Conservation (phyloP, 2,888 invertebrate species). For the Chelonus formosanus region DNA sequence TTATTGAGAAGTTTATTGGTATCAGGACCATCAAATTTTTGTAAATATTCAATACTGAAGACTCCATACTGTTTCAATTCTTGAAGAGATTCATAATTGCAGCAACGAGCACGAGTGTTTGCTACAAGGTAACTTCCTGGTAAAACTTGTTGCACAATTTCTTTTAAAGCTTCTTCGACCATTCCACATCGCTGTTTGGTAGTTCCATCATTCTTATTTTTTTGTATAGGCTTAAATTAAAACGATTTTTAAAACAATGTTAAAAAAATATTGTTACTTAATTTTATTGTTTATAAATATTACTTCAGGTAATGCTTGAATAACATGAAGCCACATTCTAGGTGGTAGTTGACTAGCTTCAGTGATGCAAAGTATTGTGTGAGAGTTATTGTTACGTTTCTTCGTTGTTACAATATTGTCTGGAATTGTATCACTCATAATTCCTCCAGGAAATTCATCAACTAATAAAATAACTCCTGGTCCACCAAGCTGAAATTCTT, state of each 20-base stretch:
- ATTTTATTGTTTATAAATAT: slow-evolving; percentile 11
- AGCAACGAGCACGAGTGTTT: slow-evolving; percentile 58
- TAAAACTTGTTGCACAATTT: slow-evolving; percentile 56
- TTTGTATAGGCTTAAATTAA: background rate
- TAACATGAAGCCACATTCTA: slow-evolving; percentile 65
- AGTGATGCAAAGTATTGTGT: slow-evolving; percentile 73
- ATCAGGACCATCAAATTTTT: slow-evolving; percentile 64
- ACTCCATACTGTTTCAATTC: slow-evolving; percentile 60
- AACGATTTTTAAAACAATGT: too few relatives aligned
- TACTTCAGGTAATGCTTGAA: slow-evolving; percentile 56
- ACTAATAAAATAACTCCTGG: slow-evolving; percentile 71
- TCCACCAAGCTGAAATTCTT: slow-evolving; percentile 70
- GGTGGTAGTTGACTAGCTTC: slow-evolving; percentile 68
- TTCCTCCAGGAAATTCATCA: slow-evolving; percentile 73
- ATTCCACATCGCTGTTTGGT: slow-evolving; percentile 46
- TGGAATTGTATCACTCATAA: slow-evolving; percentile 68
- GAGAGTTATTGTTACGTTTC: slow-evolving; percentile 68
- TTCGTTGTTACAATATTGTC: slow-evolving; percentile 63
- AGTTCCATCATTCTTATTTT: slow-evolving; percentile 21
- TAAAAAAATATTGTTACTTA: too few relatives aligned
- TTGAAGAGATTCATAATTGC: slow-evolving; percentile 58
- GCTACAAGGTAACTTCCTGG: slow-evolving; percentile 65
- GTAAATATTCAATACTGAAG: slow-evolving; percentile 64
- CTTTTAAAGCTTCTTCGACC: slow-evolving; percentile 61
- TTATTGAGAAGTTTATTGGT: slow-evolving; percentile 62